Percentiles rank a stretch among this genome's conserved stretches.
phyloP scores from a whole-genome alignment of 2,888 invertebrate species.

The Chalcis sispes region DNA sequence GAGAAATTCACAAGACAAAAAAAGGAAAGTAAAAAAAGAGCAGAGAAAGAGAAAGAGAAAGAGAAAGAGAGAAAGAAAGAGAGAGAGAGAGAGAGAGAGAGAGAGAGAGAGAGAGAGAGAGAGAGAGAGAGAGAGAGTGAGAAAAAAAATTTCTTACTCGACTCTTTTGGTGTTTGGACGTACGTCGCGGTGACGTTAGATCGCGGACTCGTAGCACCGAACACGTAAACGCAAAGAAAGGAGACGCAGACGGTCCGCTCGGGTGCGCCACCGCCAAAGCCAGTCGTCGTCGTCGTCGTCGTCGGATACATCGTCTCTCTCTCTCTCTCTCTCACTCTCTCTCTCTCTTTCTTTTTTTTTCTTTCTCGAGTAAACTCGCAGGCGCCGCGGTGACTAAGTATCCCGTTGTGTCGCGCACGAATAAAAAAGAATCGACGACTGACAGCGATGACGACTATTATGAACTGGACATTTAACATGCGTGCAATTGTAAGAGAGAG shows the following conservation, averaged over 20 bases:
- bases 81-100: too few species aligned
- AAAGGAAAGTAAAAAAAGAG: too few species aligned
- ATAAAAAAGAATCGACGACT: not conserved
- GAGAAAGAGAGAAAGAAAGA: too few species aligned
- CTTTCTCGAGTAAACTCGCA: not conserved
- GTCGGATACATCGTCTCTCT: not conserved
- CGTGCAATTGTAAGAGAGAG: too few species aligned
- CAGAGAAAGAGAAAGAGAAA: too few species aligned
- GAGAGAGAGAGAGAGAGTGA: too few species aligned
- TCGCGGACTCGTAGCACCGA: slow-evolving; percentile 59
- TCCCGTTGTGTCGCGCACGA: slow-evolving; percentile 19
- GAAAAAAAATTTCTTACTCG: not conserved
- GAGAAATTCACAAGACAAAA: too few species aligned
- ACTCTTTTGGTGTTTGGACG: too few species aligned
- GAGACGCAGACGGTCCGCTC: slow-evolving; percentile 72
- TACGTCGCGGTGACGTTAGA: slow-evolving; percentile 1
- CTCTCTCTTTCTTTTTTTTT: not conserved
- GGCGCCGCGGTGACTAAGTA: slow-evolving; percentile 9
- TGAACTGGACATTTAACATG: too few species aligned
- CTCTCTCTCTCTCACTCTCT: not conserved
- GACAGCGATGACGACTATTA: too few species aligned
- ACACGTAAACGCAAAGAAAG: slow-evolving; percentile 70
- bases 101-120: too few species aligned
- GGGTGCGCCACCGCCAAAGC: slow-evolving; percentile 55
- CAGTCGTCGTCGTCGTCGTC: not conserved